Evolutionary conservation across 2,113 vertebrate species (phyloP), one percentile per base, ranked within the genome.

Genomic region (Cyprinodon variegatus): DNA sequence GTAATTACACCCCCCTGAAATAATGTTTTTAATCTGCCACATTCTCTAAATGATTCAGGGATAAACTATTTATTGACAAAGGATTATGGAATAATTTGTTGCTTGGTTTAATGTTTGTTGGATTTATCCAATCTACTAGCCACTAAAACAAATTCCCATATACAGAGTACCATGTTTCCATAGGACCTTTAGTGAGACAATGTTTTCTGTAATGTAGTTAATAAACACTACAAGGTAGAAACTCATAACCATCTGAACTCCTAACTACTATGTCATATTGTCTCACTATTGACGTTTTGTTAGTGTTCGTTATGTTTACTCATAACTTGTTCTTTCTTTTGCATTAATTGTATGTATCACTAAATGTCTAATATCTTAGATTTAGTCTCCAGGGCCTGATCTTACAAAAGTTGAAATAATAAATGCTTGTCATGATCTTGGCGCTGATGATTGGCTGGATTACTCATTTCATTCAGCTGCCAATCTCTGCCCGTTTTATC

Each of bases 71-170:
- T 76, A 64, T 63, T n/a, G 69, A 61, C 61, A n/a, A 20, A 11
- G 68, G 48, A 81, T 70, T 84, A 77, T 57, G 70, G 15, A 76
- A 61, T 45, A 41, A 66, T 70, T 83, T 75, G 67, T 64, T 72
- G 64, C 38, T 59, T 40, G 61, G 46, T 65, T 48, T 70, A 40
- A 75, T 65, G 70, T 61, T 77, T 68, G 62, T 74, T 68, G 69
- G 72, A 61, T 77, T 76, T 39, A 38, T n/a, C 4, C 37, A 63
- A 63, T 41, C 10, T 68, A 74, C 29, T 37, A 41, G 37, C 10
- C 12, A 50, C 61, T 29, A 60, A 20, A 65, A 68, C 64, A n/a
- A 60, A 76, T 78, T 84, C 74, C 62, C 65, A 22, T 22, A 48
- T 45, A 29, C 29, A 43, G 17, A 63, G 50, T 20, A 8, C 50